phyloP scores from a whole-genome alignment of 2,888 invertebrate species.

The Cosmopolites sordidus region DNA sequence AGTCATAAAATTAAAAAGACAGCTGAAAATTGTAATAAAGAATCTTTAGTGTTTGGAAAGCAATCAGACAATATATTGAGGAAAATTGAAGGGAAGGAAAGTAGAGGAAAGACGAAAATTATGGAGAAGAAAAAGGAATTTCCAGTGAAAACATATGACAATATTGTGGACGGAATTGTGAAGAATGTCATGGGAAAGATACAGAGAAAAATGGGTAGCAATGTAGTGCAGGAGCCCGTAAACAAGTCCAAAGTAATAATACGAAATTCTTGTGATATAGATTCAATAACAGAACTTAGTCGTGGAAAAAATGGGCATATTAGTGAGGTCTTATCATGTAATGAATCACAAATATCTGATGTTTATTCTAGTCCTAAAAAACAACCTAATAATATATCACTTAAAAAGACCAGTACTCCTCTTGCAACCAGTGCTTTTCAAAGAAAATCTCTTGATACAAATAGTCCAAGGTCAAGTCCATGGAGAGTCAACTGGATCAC shows the following conservation, averaged over 20 bases:
- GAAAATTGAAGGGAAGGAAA: slow-evolving; percentile 18
- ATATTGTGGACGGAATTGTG: slow-evolving; percentile 7
- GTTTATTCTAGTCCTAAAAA: too few species aligned
- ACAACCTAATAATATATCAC: background rate
- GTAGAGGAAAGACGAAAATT: slow-evolving; percentile 10
- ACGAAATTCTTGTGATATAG: too few species aligned
- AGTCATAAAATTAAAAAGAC: slow-evolving; percentile 3
- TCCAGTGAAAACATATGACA: slow-evolving; percentile 11
- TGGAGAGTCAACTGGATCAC: slow-evolving; percentile 14
- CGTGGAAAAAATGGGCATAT: too few species aligned
- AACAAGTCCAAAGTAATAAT: too few species aligned
- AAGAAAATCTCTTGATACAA: slow-evolving; percentile 10
- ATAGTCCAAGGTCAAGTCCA: slow-evolving; percentile 8
- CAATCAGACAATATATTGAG: slow-evolving; percentile 16
- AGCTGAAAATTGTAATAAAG: background rate
- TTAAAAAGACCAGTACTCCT: too few species aligned
- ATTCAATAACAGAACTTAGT: too few species aligned
- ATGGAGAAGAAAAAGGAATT: slow-evolving; percentile 1
- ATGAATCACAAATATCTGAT: background rate
- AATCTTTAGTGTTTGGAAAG: slow-evolving; percentile 21
- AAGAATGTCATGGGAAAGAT: slow-evolving; percentile 13
- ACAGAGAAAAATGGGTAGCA: background rate
- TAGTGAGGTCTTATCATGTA: too few species aligned
- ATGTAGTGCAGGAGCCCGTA: background rate
- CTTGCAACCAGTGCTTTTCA: too few species aligned